A percentile compares a stretch with the other conserved stretches of the same genome.
These are phyloP conservation scores for Nebria brevicollis DNA, from an alignment of 2,888 invertebrate species.

Conservation along the genomic window DNA sequence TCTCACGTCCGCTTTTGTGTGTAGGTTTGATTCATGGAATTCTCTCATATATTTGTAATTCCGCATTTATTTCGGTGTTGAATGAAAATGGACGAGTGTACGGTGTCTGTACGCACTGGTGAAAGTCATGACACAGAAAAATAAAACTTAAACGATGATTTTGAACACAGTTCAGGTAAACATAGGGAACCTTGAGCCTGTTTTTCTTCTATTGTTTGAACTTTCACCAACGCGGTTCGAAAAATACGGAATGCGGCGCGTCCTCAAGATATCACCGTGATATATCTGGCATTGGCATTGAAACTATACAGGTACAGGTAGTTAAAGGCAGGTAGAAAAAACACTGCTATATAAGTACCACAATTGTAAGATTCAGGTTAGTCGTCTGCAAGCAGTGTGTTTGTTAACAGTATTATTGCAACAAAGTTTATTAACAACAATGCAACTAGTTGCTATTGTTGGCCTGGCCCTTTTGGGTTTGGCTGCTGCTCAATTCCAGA, in stretches of 20 bases:
- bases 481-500: conserved; percentile 76
- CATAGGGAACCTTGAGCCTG: conserved; percentile 39
- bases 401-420: conserved; percentile 28
- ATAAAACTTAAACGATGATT: conserved; percentile 35
- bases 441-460: conserved; percentile 55
- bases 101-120: conserved; percentile 24
- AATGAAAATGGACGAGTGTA: conserved; percentile 4
- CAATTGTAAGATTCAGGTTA: conserved; percentile 55
- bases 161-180: conserved; percentile 30
- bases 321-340: background rate
- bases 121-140: conserved; percentile 50
- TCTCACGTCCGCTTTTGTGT: conserved; percentile 10
- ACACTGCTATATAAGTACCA: conserved; percentile 31
- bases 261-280: conserved; percentile 38
- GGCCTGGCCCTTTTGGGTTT: conserved; percentile 62
- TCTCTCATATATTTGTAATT: conserved; percentile 51
- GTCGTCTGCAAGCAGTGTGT: conserved; percentile 24
- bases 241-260: conserved; percentile 29
- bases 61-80: background rate
- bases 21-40: conserved; percentile 23
- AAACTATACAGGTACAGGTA: conserved; percentile 4
- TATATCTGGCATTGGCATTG: conserved; percentile 38
- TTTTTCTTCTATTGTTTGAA: conserved; percentile 38
- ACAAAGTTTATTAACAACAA: too few species aligned
- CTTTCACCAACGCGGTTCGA: conserved; percentile 36